Conservation (phyloP, 2,113 vertebrate genomes). For the Daubentonia madagascariensis region DNA sequence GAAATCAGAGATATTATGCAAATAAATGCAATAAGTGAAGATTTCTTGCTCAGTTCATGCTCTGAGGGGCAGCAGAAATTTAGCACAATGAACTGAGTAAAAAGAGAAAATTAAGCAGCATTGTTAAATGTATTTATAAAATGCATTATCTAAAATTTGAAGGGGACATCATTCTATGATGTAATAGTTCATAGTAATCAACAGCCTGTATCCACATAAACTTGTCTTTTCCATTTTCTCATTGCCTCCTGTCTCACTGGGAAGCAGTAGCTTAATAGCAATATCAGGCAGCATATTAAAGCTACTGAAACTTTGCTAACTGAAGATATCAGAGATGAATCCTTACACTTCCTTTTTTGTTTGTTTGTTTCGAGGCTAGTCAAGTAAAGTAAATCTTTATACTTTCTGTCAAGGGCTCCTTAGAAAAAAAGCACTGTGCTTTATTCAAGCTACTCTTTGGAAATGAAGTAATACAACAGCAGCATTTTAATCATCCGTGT, state of each 20-base stretch:
- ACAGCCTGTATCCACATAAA: background rate
- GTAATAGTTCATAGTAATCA: background rate
- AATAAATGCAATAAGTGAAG: background rate
- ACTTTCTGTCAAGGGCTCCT: background rate
- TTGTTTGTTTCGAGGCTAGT: too few relatives aligned
- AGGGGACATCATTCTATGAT: background rate
- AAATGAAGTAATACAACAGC: background rate
- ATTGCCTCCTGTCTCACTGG: background rate
- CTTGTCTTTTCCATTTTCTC: background rate
- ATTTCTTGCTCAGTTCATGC: background rate
- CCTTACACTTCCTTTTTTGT: background rate
- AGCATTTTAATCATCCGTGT: background rate
- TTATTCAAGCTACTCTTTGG: background rate
- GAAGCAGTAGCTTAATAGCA: background rate
- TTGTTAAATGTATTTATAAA: background rate
- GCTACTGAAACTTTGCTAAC: background rate
- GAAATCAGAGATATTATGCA: background rate
- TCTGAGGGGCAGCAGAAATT: background rate
- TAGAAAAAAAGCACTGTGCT: background rate
- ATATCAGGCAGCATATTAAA: background rate
- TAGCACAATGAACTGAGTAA: background rate
- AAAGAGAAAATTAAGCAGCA: background rate
- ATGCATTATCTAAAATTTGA: background rate
- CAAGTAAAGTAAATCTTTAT: background rate
- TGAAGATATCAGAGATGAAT: background rate